Base-by-base conservation (phyloP, 2,797 vertebrate species). In the Pipistrellus pygmaeus region DNA sequence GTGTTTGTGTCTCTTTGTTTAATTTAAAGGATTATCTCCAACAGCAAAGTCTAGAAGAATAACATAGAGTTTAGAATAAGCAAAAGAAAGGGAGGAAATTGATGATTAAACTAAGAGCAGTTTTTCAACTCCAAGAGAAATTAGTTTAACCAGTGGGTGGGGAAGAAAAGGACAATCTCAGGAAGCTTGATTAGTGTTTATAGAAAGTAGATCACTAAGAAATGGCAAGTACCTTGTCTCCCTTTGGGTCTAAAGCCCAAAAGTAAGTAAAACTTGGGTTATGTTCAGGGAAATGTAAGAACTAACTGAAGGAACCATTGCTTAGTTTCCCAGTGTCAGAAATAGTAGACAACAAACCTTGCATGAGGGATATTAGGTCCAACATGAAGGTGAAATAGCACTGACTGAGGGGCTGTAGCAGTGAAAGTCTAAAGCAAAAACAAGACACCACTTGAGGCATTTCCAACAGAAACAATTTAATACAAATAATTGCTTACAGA, bases 81-180 rank as follows among this genome's bases (percentile, higher is more conserved):
- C 62, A 66, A 66, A 66, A 66, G 30, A 32, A 4, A 66, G 17
- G 64, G 64, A 30, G 3, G 8, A n/a, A 64, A 66, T 66, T 15
- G 15, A 66, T 66, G n/a, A n/a, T 53, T 21, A 35, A 53, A 35
- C 20, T 77, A 51, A 53, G 14, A 51, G 7, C 4, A 32, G 62
- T 87, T 80, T 84, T 75, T 90, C 48, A 46, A 85, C 25, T 35
- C 35, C 18, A 69, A 93, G 83, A 75, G 62, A 94, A 89, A 72
- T 77, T 55, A 86, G 41, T 81, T 80, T 93, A 71, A 77, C 55
- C 55, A 86, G n/a, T 62, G 41, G 21, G 11, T 38, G 10, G 15
- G 8, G 64, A 18, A 57, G 51, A 71, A 48, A 72, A 73, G 30
- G 53, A n/a, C n/a, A 38, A 51, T 85, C 48, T 73, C 10, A 17